Evolutionary conservation across 1,140 invertebrate genomes (phyloP), one percentile per base, ranked within the genome.

Genomic region (Brevipalpus yothersi): DNA sequence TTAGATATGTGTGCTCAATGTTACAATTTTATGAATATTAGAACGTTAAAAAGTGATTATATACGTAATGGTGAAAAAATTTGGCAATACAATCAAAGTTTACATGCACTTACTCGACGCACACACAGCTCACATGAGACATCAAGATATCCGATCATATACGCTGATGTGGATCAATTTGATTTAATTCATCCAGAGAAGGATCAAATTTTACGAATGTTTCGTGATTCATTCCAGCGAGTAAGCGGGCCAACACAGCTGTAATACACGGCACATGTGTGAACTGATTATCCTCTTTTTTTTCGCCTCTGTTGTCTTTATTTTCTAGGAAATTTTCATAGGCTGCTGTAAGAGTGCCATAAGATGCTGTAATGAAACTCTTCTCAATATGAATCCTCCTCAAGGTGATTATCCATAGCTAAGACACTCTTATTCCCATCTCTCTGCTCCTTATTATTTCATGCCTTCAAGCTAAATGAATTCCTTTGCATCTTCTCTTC

Each of bases 1-100:
- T 57, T 59, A 13, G 51, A 58, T 40, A 62, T 62, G 61, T 62
- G 61, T 47, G 61, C 61, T 17, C 61, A 62, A 56, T 62, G 61
- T 62, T 56, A 53, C 8, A 53, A 45, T 59, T 62, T 53, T 51
- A 62, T 62, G 56, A 58, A 49, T 49, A 41, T 60, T 31, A 15
- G 15, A 23, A 21, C 17, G 11, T 59, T 59, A 10, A 58, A 45
- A 45, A 45, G n/a, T 13, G 43, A 45, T 45, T 45, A 45, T 10
- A 13, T 45, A 2, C 15, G 13, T 58, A 13, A 58, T 56, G 10
- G 11, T 51, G 12, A 15, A 4, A 21, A 45, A 17, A n/a, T 12
- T 4, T 45, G n/a, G 12, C 12, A 13, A 15, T 45, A 45, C 10
- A 13, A 17, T 15, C 43, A 2, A 15, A 45, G n/a, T 15, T 15